These are phyloP conservation scores for Passer montanus DNA, from an alignment of 2,113 vertebrate genomes.

Conservation along the genomic window DNA sequence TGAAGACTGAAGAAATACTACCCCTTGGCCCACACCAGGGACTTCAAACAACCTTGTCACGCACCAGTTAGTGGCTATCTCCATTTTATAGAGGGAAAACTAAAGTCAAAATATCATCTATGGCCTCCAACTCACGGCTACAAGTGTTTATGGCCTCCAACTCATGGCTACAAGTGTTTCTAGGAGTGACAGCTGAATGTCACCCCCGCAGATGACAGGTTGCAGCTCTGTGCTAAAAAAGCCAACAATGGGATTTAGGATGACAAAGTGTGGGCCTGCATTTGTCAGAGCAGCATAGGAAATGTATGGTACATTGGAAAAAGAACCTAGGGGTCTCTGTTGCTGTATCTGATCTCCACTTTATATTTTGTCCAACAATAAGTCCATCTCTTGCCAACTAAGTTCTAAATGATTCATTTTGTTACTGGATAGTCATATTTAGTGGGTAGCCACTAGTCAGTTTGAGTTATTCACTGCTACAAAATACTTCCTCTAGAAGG, in stretches of 20 bases:
- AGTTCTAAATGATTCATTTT: constrained; percentile 31
- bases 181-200: not conserved
- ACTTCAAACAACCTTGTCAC: not conserved
- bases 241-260: not conserved
- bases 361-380: constrained; percentile 20
- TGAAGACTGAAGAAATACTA: not conserved
- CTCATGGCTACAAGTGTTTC: not conserved
- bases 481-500: constrained; percentile 55
- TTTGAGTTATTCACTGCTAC: constrained; percentile 43
- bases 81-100: not conserved
- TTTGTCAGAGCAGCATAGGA: not conserved
- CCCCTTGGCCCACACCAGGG: not conserved
- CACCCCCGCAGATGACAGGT: not conserved
- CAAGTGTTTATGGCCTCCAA: not conserved
- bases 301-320: not conserved
- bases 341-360: not conserved
- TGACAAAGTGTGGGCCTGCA: not conserved
- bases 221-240: not conserved
- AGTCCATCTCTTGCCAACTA: not conserved
- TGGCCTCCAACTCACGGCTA: not conserved
- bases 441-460: constrained; percentile 53
- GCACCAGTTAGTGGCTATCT: not conserved
- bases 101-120: not conserved
- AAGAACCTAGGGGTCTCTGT: not conserved
- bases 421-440: constrained; percentile 37